Base-by-base conservation (phyloP, 2,113 vertebrate genomes). In the Alethe castanea region DNA sequence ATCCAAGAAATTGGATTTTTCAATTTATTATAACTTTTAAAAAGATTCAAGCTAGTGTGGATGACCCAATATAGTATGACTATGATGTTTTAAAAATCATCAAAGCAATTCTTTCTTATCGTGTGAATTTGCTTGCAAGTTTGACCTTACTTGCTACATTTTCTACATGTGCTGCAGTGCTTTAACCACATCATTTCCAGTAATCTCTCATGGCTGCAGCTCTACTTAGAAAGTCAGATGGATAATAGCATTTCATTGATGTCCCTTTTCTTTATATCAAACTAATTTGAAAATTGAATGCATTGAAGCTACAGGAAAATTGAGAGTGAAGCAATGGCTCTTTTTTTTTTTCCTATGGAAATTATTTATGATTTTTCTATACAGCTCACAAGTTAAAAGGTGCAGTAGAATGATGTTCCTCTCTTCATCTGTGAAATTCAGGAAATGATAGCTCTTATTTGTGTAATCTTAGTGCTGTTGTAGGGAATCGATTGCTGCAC, bases 1-100 rank as follows among this genome's bases (percentile, higher is more conserved):
- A 96, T 96, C 94, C 96, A 96, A 97, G 93, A 96, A 96, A 97
- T 95, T 93, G 94, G 95, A 94, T 96, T 97, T 95, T 92, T 90
- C 70, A 77, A 94, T 96, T 94, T 95, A 88, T 93, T 95, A 83
- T 82, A 59, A 94, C 90, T 90, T 91, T 92, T 8, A 64, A 94
- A 96, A 96, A 95, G 92, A 95, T 83, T 86, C 84, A 86, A 14
- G 93, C 87, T 87, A 47, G 81, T 93, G 89, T 91, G 81, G 90
- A 72, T 91, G 87, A 94, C 94, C 94, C 66, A 93, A 61, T 94
- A 78, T 77, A 73, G 81, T 89, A 87, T 66, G 88, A 90, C 81
- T 85, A 36, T 22, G 92, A 93, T 90, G 71, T 91, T 95, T 90
- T 62, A 91, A 92, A 92, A 95, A 72, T 77, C 81, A 94, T 93